Base-by-base conservation (phyloP, 2,113 vertebrate species). In the Leptocoma aspasia region DNA sequence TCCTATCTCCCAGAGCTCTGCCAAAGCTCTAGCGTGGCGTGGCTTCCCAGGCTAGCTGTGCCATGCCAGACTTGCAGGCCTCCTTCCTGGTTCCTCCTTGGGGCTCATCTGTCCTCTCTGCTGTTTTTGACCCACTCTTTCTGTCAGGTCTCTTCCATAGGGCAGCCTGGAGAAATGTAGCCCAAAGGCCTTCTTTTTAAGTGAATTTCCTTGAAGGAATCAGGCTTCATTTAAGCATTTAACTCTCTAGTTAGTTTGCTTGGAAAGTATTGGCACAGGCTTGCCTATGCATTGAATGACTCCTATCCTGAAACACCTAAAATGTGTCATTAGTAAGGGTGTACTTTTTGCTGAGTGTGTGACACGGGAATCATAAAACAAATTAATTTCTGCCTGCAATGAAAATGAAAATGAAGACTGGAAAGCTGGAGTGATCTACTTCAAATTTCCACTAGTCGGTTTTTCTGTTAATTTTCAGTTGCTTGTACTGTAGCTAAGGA, bases 191-290 rank as follows among this genome's bases (percentile, higher is more conserved):
- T 95, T 15, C 24, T 65, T 77, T 82, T 37, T 4, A 54, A 86
- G 22, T 70, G 41, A 28, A 63, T 91, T 94, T 90, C 42, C 66
- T 85, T 86, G 41, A 73, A 82, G 66, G 64, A 89, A 57, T 88
- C 37, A 70, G 59, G 13, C 57, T 89, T 39, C 15, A 42, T 91
- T 91, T 65, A 80, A 47, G 50, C 2, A 2, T 50, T 15, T 65
- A 31, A 79, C 69, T 92, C 22, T 66, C 54, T 21, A 8, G 41
- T 54, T 85, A 77, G 37, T 82, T 92, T 96, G 60, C 57, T 81
- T 82, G 57, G 37, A 87, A 92, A 23, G 4, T 83, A 30, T 12
- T 63, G 64, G 60, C 39, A 42, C 26, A 53, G n/a, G 17, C 41
- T 79, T 4, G 5, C 52, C 45, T 45, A 1, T 80, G 33, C 54